These are phyloP conservation scores for Abrostola tripartita DNA, from an alignment of 2,888 invertebrate genomes.

Conservation along the genomic window DNA sequence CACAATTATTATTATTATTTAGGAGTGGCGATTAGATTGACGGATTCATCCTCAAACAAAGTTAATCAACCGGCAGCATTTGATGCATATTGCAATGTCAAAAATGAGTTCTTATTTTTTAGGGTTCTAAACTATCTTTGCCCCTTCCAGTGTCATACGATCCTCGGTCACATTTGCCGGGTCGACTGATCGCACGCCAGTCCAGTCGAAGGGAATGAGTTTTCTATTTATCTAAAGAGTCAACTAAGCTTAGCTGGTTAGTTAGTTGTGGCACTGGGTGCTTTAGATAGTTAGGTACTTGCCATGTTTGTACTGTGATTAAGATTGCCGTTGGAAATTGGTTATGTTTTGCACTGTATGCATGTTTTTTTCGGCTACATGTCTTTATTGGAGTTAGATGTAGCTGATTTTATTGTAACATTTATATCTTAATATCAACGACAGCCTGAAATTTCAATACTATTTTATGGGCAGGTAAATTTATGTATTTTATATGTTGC, in stretches of 20 bases:
- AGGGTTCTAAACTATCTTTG: neutral
- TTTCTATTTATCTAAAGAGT: constrained; percentile 73
- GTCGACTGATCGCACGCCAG: constrained; percentile 63
- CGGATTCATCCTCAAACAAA: too few species aligned
- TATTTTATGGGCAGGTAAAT: too few species aligned
- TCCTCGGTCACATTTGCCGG: constrained; percentile 61
- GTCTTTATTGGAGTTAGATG: neutral
- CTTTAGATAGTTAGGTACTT: constrained; percentile 46
- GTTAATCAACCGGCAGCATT: neutral
- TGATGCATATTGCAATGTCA: neutral
- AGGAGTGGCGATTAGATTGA: too few species aligned
- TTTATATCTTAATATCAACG: too few species aligned
- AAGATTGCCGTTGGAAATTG: constrained; percentile 31
- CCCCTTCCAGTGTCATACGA: constrained; percentile 57
- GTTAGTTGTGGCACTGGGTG: constrained; percentile 59
- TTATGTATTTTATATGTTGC: too few species aligned
- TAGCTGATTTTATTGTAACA: too few species aligned
- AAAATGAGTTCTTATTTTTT: too few species aligned
- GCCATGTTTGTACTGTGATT: constrained; percentile 42
- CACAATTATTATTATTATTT: too few species aligned
- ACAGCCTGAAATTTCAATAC: too few species aligned
- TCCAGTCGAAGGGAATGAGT: constrained; percentile 64
- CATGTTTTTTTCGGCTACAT: neutral
- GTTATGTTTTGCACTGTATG: constrained; percentile 30
- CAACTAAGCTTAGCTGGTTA: constrained; percentile 60